These are phyloP conservation scores for Mylabris phalerata DNA, from an alignment of 1,140 invertebrate genomes.

Conservation along the genomic window DNA sequence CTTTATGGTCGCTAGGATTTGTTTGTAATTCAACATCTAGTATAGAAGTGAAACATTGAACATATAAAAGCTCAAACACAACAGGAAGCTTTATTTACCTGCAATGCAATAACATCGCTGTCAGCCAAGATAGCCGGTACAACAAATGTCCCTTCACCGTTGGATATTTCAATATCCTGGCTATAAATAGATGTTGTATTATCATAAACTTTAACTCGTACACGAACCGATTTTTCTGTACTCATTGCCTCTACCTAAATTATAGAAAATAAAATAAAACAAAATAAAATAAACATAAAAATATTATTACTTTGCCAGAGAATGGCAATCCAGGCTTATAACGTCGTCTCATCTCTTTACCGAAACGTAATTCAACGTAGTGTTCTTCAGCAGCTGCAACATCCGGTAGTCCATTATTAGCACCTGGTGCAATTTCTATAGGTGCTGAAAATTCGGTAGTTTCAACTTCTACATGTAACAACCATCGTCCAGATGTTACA, in stretches of 20 bases:
- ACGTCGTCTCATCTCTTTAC: constrained; percentile 52
- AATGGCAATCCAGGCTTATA: constrained; percentile 60
- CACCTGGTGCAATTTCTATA: constrained; percentile 42
- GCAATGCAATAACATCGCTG: constrained; percentile 53
- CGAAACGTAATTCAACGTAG: constrained; percentile 56
- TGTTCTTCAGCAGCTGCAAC: constrained; percentile 57
- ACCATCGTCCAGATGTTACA: constrained; percentile 50
- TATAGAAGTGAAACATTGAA: too few species aligned
- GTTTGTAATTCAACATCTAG: too few species aligned
- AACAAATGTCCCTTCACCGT: constrained; percentile 55
- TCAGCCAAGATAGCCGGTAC: constrained; percentile 58
- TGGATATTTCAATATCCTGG: constrained; percentile 58
- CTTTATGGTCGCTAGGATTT: too few species aligned
- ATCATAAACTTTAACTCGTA: constrained; percentile 57
- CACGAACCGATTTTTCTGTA: constrained; percentile 55
- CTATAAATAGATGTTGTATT: constrained; percentile 60
- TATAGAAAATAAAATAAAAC: constrained; percentile 19
- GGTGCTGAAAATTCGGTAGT: constrained; percentile 43
- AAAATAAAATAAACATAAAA: constrained; percentile 7
- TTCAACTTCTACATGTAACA: constrained; percentile 50
- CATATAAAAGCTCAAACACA: too few species aligned
- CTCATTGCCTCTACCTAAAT: constrained; percentile 58
- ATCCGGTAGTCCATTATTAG: constrained; percentile 39
- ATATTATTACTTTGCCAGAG: constrained; percentile 49
- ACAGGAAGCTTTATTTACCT: constrained; percentile 41